phyloP scores from a whole-genome alignment of 1,140 invertebrate genomes.

The Aphaenogaster floridana region DNA sequence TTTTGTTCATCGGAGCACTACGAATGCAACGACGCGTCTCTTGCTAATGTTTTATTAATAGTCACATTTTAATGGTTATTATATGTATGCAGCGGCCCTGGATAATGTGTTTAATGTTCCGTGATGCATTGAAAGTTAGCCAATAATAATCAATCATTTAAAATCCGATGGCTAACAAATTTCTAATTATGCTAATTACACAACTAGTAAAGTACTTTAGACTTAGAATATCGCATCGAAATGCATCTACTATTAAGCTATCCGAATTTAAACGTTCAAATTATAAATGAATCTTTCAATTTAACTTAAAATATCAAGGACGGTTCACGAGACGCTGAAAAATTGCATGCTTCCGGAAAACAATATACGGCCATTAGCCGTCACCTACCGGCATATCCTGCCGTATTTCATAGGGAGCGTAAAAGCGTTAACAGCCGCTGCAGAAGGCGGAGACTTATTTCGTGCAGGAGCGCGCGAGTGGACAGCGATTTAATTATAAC shows the following conservation, averaged over 20 bases:
- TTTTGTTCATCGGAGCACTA: conserved; percentile 26
- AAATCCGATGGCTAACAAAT: neutral
- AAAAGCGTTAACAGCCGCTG: conserved; percentile 54
- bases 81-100: neutral
- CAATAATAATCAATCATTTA: conserved; percentile 49
- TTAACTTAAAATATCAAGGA: neutral
- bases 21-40: conserved; percentile 56
- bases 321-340: conserved; percentile 14
- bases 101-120: conserved; percentile 34
- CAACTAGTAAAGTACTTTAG: neutral
- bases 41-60: conserved; percentile 51
- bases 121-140: conserved; percentile 13
- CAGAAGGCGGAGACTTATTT: conserved; percentile 48
- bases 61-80: conserved; percentile 31
- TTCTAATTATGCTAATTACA: neutral
- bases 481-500: conserved; percentile 53
- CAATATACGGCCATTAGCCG: conserved; percentile 52
- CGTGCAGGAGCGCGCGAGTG: conserved; percentile 25
- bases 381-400: conserved; percentile 33
- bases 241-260: neutral
- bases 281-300: conserved; percentile 6
- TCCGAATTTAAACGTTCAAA: conserved; percentile 16
- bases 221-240: neutral
- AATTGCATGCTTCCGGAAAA: conserved; percentile 44
- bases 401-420: conserved; percentile 40